phyloP scores from a whole-genome alignment of 2,888 invertebrate species.

The Lordiphosa andalusiaca region DNA sequence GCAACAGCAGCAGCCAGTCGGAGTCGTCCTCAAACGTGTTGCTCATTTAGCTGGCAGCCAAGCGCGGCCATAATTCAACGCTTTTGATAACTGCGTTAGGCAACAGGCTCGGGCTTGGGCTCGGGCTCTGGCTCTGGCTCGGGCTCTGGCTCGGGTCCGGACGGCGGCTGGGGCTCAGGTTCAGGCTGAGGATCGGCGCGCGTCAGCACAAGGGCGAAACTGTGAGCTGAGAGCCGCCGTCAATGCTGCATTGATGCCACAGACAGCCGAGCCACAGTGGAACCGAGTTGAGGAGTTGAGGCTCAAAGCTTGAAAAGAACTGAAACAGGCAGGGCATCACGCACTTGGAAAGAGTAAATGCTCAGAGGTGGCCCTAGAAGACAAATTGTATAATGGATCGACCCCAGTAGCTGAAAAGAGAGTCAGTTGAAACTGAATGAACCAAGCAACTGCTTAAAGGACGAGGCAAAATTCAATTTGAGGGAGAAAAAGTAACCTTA shows the following conservation, averaged over 20 bases:
- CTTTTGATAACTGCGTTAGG: slow-evolving; percentile 74
- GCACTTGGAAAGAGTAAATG: too few species aligned
- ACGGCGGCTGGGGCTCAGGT: slow-evolving; percentile 1
- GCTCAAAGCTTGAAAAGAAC: too few species aligned
- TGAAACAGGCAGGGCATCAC: too few species aligned
- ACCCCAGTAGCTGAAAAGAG: too few species aligned
- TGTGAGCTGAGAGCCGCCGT: slow-evolving; percentile 16
- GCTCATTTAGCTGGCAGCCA: slow-evolving; percentile 67
- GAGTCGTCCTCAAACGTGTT: slow-evolving; percentile 45
- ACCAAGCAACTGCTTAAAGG: too few species aligned
- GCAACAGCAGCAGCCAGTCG: slow-evolving; percentile 23
- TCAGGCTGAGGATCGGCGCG: slow-evolving; percentile 61
- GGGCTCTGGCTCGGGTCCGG: not conserved
- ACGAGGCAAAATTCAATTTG: too few species aligned
- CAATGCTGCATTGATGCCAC: too few species aligned
- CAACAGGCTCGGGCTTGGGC: slow-evolving; percentile 22
- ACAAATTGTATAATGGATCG: too few species aligned
- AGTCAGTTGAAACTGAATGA: too few species aligned
- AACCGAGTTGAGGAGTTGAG: too few species aligned
- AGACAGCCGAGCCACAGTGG: slow-evolving; percentile 32
- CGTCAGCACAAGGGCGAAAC: slow-evolving; percentile 52
- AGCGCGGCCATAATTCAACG: slow-evolving; percentile 76
- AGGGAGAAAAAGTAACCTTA: too few species aligned
- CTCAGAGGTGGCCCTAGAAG: too few species aligned
- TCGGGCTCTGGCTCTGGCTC: not conserved